A percentile compares a stretch with the other conserved stretches of the same genome.
These are phyloP conservation scores for Enhydra lutris DNA, from an alignment of 2,113 vertebrate species.

Conservation along the genomic window DNA sequence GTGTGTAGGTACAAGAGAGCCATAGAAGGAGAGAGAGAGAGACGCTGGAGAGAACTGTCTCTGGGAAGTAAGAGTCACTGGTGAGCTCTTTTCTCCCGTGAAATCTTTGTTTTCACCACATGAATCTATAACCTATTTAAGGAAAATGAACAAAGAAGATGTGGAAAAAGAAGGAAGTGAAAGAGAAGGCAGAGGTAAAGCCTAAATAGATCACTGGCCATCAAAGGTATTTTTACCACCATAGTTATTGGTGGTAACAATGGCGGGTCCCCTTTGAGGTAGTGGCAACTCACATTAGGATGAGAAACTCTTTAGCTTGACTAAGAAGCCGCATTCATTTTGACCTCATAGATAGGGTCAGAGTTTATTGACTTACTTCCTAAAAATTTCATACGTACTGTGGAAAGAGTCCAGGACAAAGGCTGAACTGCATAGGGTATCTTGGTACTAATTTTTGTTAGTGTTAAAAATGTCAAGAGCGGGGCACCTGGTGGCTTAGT, in stretches of 20 bases:
- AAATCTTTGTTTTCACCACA: neutral
- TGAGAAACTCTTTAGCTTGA: neutral
- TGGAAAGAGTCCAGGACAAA: neutral
- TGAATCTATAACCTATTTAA: neutral
- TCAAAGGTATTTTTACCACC: neutral
- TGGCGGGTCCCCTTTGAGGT: neutral
- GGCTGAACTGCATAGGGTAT: neutral
- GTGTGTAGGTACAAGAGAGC: neutral
- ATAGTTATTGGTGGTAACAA: neutral
- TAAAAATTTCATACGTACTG: neutral
- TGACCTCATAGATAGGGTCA: neutral
- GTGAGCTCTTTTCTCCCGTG: neutral
- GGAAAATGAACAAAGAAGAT: neutral
- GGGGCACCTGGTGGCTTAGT: too few relatives aligned
- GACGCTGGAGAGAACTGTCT: neutral
- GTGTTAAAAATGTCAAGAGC: neutral
- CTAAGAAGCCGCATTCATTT: neutral
- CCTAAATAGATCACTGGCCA: neutral
- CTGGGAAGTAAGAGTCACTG: neutral
- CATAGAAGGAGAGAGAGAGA: neutral
- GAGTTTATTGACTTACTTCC: neutral
- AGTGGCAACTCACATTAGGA: rapidly evolving
- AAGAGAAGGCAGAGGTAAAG: neutral
- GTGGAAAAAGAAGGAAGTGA: neutral
- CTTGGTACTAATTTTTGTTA: neutral